These are phyloP conservation scores for Eubasilissa regina DNA, from an alignment of 1,140 invertebrate genomes.

Conservation along the genomic window DNA sequence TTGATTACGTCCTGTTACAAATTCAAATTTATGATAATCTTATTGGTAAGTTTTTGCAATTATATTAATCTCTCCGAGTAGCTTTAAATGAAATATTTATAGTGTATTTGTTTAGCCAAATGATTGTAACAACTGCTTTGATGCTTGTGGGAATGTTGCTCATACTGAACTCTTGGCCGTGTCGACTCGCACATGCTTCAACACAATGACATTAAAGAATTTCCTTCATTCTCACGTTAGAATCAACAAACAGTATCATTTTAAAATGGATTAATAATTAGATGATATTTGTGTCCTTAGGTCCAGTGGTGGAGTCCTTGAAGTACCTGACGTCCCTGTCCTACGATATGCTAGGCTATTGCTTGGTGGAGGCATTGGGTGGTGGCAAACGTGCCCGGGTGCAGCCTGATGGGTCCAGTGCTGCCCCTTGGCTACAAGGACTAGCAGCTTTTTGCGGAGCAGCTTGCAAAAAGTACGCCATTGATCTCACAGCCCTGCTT, in stretches of 20 bases:
- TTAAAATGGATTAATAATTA: no score
- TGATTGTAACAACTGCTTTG: not conserved
- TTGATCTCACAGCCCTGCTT: constrained; percentile 94
- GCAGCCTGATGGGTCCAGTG: constrained; percentile 94
- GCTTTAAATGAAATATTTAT: not conserved
- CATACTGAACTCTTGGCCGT: no score
- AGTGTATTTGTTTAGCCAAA: not conserved
- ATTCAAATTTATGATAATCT: constrained; percentile 99
- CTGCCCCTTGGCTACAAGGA: constrained; percentile 95
- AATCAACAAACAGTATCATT: no score
- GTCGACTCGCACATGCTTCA: no score
- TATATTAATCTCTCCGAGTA: not conserved
- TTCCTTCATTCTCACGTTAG: no score
- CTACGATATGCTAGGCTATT: constrained; percentile 97
- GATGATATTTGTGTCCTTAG: constrained; percentile 14
- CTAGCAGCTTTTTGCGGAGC: constrained; percentile 95
- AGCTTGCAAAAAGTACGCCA: constrained; percentile 97
- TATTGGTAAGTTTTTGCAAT: constrained; percentile 71
- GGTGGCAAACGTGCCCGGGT: constrained; percentile 82
- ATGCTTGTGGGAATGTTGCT: no score
- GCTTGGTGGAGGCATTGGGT: constrained; percentile 93
- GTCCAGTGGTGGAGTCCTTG: constrained; percentile 97
- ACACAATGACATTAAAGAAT: no score
- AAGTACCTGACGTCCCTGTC: constrained; percentile 97
- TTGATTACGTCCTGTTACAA: constrained; percentile 94